phyloP scores from a whole-genome alignment of 2,888 invertebrate genomes.

The Tipula unca region DNA sequence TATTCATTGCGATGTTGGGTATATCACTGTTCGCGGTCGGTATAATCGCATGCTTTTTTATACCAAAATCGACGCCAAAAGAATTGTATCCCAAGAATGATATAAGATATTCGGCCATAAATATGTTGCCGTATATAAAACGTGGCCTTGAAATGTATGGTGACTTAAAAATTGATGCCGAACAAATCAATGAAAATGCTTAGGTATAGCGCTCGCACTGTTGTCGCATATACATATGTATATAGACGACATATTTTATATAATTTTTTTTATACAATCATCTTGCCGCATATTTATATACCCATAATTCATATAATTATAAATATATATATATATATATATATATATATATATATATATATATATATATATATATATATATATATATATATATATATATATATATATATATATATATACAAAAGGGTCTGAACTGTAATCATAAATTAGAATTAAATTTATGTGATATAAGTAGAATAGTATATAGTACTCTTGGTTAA shows the following conservation, averaged over 20 bases:
- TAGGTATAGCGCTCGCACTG: background rate
- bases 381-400: background rate
- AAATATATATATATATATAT: background rate
- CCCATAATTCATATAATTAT: no score
- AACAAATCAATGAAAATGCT: background rate
- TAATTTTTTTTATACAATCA: background rate
- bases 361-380: background rate
- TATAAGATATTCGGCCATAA: constrained; percentile 28
- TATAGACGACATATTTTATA: no score
- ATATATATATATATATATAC: background rate
- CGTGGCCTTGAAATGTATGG: constrained; percentile 24
- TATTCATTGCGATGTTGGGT: constrained; percentile 35
- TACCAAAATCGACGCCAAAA: constrained; percentile 27
- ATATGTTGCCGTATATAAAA: constrained; percentile 28
- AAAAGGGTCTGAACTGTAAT: background rate
- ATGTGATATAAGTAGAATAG: background rate
- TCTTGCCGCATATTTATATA: background rate
- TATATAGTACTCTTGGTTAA: background rate
- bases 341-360: background rate
- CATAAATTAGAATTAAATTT: background rate
- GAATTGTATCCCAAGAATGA: constrained; percentile 26
- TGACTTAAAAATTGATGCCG: background rate
- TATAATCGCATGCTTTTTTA: constrained; percentile 33
- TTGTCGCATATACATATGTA: no score
- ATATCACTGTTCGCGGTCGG: constrained; percentile 40